Conservation (phyloP, 2,797 vertebrate genomes). For the Enteromius treurensis region DNA sequence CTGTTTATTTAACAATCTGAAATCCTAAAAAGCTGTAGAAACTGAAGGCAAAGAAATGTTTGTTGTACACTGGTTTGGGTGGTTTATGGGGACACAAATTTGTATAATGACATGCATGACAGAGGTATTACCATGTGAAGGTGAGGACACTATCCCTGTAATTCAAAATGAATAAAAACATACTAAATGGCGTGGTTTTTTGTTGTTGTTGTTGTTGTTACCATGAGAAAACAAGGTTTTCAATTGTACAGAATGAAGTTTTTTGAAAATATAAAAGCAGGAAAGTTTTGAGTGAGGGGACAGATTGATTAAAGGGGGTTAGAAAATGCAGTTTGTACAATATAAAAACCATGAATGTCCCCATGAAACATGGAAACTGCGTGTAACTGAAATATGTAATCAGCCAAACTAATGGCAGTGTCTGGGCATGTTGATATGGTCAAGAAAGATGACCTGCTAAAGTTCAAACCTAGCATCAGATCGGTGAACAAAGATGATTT, state of each 20-base stretch:
- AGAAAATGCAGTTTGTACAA: background rate
- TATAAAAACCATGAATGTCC: background rate
- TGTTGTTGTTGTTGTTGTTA: background rate
- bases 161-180: background rate
- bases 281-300: background rate
- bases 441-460: background rate
- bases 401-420: background rate
- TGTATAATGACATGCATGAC: background rate
- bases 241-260: background rate
- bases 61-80: background rate
- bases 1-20: conserved; percentile 1
- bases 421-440: background rate
- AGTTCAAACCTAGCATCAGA: background rate
- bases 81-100: background rate
- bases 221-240: background rate
- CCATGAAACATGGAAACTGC: background rate
- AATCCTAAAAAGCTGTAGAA: background rate
- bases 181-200: background rate
- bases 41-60: background rate
- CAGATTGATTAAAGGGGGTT: background rate
- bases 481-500: background rate
- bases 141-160: background rate
- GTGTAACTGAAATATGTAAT: background rate
- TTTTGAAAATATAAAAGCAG: background rate
- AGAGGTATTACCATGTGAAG: background rate